Evolutionary conservation across 1,140 invertebrate species (phyloP).

Genomic region (Bombus huntii): DNA sequence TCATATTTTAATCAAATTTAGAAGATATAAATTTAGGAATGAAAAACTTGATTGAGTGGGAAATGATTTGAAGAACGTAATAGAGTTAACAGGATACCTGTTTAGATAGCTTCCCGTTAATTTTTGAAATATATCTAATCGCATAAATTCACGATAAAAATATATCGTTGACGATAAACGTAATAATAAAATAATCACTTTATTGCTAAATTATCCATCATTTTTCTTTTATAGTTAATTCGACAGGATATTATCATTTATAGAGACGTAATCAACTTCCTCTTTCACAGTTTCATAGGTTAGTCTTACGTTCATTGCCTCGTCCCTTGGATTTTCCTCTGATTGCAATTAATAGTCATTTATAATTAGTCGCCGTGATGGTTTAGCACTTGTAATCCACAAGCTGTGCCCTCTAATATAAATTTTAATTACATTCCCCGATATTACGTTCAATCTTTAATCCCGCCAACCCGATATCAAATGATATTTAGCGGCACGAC

Average conservation of each 20-base stretch:
- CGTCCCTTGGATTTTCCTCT: conserved; percentile 52
- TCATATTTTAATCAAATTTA: neutral
- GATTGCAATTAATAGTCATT: conserved; percentile 69
- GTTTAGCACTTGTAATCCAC: conserved; percentile 61
- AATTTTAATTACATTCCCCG: conserved; percentile 69
- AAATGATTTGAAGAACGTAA: neutral
- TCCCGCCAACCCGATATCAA: conserved; percentile 52
- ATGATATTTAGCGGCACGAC: conserved; percentile 18
- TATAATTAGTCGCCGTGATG: conserved; percentile 61
- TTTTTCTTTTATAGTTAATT: conserved; percentile 37
- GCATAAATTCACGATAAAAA: neutral
- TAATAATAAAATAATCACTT: neutral
- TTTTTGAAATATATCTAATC: neutral
- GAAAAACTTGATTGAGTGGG: too few relatives aligned
- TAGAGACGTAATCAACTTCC: conserved; percentile 43
- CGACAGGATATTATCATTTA: conserved; percentile 47
- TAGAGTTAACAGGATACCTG: too few relatives aligned
- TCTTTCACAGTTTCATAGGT: conserved; percentile 8
- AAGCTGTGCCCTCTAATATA: conserved; percentile 54
- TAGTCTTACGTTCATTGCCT: conserved; percentile 50
- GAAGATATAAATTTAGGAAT: neutral
- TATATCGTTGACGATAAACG: neutral
- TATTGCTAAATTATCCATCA: neutral
- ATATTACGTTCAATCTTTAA: conserved; percentile 64
- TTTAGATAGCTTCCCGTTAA: neutral